These are phyloP conservation scores for Limnodromus scolopaceus DNA, from an alignment of 2,797 vertebrate genomes.

Conservation along the genomic window DNA sequence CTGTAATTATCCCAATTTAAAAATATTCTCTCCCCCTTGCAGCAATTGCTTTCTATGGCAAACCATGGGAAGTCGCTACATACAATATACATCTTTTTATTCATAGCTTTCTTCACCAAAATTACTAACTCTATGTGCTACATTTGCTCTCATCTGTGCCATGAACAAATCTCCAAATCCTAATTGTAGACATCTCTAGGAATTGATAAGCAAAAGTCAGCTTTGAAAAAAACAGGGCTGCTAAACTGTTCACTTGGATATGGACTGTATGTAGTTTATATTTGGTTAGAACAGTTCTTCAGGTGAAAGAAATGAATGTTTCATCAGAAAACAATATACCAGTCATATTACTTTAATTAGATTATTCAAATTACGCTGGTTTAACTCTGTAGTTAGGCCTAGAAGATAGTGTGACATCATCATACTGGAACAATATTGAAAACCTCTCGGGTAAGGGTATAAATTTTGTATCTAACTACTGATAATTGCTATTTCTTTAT, in stretches of 20 bases:
- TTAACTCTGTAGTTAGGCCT: not conserved
- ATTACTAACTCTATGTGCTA: not conserved
- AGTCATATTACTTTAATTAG: not conserved
- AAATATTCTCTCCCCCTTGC: not conserved
- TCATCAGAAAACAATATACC: not conserved
- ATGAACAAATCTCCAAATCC: not conserved
- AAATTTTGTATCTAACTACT: not conserved
- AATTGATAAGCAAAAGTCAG: not conserved
- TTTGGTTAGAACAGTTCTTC: not conserved
- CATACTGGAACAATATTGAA: not conserved
- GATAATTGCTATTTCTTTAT: not conserved
- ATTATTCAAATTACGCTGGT: not conserved
- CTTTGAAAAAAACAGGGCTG: not conserved
- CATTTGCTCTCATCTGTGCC: not conserved
- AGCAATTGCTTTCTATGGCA: not conserved
- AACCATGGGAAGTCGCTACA: not conserved
- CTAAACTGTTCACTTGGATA: not conserved
- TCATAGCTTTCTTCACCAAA: not conserved
- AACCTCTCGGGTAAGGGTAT: not conserved
- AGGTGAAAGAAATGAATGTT: not conserved
- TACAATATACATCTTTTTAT: not conserved
- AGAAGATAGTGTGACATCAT: not conserved
- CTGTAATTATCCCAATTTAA: not conserved
- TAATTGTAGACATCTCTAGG: not conserved
- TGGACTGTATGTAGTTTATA: not conserved